Evolutionary conservation across 1,140 invertebrate species (phyloP), one percentile per base, ranked within the genome.

Genomic region (Euura lappo): DNA sequence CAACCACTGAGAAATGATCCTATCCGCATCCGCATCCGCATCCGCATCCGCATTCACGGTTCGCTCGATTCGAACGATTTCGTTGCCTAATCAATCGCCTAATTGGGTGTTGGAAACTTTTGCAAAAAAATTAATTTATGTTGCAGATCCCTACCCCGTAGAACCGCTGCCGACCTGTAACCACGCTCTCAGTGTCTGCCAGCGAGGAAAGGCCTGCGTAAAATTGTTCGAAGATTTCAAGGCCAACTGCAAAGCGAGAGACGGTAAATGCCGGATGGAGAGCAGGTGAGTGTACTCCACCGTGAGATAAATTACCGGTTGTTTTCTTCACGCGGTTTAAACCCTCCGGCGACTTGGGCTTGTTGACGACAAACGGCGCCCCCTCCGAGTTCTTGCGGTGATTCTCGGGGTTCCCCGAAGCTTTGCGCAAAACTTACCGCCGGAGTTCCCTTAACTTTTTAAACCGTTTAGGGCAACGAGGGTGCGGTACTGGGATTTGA

Each of bases 131-230:
- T 28, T 28, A 28, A 28, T 28, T n/a, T n/a, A 11, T 60, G 51
- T 60, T 60, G 51, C 51, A 89, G 94, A 96, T 89, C 94, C 93
- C 10, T 95, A 95, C 87, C 92, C 94, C 11, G 92, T 96, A 70
- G 94, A 96, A 83, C 93, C 94, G 47, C 89, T 97, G 81, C 94
- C 95, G 68, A 95, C 94, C 47, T 97, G 95, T 87, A 95, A 94
- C 84, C 95, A 96, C 80, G 95, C 95, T 5, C 86, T 96, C 77
- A 93, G 90, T 76, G 93, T 95, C 69, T 97, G 95, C 84, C 91
- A 94, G 80, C 92, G 91, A 78, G 93, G 93, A 75, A 91, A 91
- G 67, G 90, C 93, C 75, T 96, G 95, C 85, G 91, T 91, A 68
- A 92, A 93, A 78, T 89, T 95, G 45, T 95, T 93, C 83, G 93